Base-by-base conservation (phyloP, 2,888 invertebrate species). In the Hymenopus coronatus region DNA sequence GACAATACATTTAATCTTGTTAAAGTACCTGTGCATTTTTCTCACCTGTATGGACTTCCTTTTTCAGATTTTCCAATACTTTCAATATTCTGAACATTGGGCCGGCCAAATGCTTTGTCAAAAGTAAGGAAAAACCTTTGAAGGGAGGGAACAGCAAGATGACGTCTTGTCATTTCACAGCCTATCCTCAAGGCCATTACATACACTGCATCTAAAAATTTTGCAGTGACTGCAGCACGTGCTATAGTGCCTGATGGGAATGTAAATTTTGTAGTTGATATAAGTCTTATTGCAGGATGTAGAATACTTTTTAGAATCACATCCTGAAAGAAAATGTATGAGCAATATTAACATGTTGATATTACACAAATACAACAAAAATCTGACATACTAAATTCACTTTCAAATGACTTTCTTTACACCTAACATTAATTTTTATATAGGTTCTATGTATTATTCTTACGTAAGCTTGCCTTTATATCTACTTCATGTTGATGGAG, bases 201-300 rank as follows among this genome's bases (percentile, higher is more conserved):
- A 92, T 97, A 97, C 89, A 98, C 93, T 0, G 97, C 96, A 92
- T 97, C 97, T 84, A 98, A 93, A 91, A 98, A 95, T 93, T 98
- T 98, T 90, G 96, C 95, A 0, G 97, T 96, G 83, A 98, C 93
- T 12, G 97, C 95, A 86, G 95, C 94, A 1, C 98, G 95, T 0
- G 97, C 97, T 40, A 94, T 92, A 86, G 95, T 94, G 0, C 98
- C 98, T 92, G 96, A 96, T 0, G 98, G 98, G 94, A 98, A 99
- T 15, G 95, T 94, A 90, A 97, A 95, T 90, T 96, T 95, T 0
- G 96, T 95, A 0, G 98, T 97, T 4, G 97, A 97, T 3, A 98
- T 94, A 82, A 99, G 94, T 2, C 97, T 95, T 2, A 98, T 95
- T 0, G 97, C 95, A 25, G 98, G 98, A 92, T 97, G 95, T 1